These are phyloP conservation scores for Ommatoiulus sabulosus DNA, from an alignment of 2,888 invertebrate species.

Conservation along the genomic window DNA sequence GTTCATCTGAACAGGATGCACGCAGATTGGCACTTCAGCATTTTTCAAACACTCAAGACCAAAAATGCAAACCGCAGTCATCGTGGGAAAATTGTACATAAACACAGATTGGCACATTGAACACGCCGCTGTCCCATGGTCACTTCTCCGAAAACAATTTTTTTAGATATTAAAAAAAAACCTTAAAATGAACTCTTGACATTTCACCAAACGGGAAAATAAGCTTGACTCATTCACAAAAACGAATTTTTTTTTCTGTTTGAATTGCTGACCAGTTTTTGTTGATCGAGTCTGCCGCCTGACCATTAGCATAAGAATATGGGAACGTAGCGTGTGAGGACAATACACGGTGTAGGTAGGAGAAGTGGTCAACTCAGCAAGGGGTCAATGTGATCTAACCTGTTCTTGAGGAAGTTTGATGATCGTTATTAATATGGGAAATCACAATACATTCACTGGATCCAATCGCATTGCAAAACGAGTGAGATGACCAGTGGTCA, in stretches of 20 bases:
- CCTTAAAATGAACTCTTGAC: background rate
- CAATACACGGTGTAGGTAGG: slow-evolving; percentile 24
- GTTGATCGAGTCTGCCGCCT: background rate
- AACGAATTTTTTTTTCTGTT: no score
- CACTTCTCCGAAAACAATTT: background rate
- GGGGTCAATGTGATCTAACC: slow-evolving; percentile 41
- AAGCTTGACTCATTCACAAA: slow-evolving; percentile 7
- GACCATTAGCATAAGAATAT: slow-evolving; percentile 32
- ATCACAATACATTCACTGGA: background rate
- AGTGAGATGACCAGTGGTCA: slow-evolving; percentile 22
- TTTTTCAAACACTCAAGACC: background rate
- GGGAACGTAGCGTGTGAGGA: background rate
- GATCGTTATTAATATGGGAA: background rate
- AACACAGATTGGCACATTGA: no score
- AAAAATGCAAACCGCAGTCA: no score
- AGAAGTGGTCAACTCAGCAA: no score
- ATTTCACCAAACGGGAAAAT: slow-evolving; percentile 13
- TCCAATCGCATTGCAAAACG: background rate
- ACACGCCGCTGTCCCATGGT: background rate
- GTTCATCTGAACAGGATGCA: no score
- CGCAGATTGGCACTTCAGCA: background rate
- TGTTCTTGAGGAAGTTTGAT: slow-evolving; percentile 29
- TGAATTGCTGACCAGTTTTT: slow-evolving; percentile 39
- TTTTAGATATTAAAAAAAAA: no score
- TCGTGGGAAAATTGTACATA: no score